phyloP scores from a whole-genome alignment of 2,797 vertebrate genomes.

The Halcyon leucocephala region DNA sequence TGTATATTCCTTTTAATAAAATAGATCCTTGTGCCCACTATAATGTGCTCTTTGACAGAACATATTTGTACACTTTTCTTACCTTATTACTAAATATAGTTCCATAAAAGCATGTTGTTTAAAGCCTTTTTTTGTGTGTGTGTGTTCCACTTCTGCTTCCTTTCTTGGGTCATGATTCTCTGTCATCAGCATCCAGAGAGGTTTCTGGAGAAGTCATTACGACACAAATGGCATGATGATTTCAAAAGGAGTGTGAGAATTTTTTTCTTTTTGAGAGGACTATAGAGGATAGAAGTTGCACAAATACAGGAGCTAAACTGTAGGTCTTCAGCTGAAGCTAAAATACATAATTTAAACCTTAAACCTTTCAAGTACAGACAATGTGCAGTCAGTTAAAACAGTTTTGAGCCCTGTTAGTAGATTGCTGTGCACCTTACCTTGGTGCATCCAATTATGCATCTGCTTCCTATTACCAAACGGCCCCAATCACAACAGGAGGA shows the following conservation, averaged over 20 bases:
- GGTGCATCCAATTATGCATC: neutral
- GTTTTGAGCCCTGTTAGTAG: neutral
- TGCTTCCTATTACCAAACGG: neutral
- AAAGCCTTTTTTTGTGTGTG: neutral
- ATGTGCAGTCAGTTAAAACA: neutral
- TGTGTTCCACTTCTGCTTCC: slow-evolving; percentile 7
- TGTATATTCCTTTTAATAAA: neutral
- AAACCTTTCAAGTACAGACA: neutral
- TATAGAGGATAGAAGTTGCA: neutral
- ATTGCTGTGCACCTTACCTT: neutral
- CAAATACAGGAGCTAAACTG: neutral
- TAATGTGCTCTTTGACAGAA: neutral
- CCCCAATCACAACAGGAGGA: neutral
- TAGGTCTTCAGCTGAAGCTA: neutral
- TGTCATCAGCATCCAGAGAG: slow-evolving; percentile 2
- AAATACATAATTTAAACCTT: neutral
- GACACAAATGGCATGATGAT: neutral
- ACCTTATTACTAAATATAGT: neutral
- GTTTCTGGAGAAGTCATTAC: slow-evolving; percentile 52
- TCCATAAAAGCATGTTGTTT: neutral
- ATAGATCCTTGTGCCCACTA: neutral
- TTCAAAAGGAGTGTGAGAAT: slow-evolving; percentile 7
- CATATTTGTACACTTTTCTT: neutral
- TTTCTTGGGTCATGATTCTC: neutral
- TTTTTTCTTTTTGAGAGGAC: neutral